Conservation (phyloP, 2,888 invertebrate species). For the Tenthredo notha region DNA sequence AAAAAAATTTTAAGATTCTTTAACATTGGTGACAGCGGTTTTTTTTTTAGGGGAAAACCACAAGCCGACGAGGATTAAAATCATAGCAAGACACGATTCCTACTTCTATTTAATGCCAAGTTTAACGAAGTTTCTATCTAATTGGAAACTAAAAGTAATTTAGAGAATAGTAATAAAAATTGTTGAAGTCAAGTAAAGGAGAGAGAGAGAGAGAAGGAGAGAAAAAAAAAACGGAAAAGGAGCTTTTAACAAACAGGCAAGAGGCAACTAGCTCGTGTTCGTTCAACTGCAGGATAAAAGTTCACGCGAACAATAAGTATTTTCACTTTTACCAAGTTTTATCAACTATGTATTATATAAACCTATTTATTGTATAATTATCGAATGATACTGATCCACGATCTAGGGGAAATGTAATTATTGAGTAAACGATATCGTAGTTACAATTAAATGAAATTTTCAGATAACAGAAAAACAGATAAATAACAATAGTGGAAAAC, state of each 20-base stretch:
- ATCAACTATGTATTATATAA: not conserved
- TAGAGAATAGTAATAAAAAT: not conserved
- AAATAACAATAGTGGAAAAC: not conserved
- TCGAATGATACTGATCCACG: not conserved
- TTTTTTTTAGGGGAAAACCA: no score
- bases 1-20: not conserved
- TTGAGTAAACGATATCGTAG: not conserved
- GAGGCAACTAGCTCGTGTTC: not conserved
- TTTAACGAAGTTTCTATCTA: not conserved
- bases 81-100: not conserved
- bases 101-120: not conserved
- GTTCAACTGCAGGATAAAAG: not conserved
- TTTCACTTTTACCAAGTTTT: not conserved
- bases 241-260: not conserved
- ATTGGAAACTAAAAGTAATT: slow-evolving; percentile 23
- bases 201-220: no score
- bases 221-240: no score
- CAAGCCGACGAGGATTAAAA: not conserved
- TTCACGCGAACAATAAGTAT: not conserved
- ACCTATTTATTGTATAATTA: not conserved
- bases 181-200: not conserved
- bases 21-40: not conserved
- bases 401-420: not conserved
- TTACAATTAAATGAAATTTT: no score
- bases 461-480: not conserved